Conservation (phyloP, 2,888 invertebrate species). For the Nysson spinosus region DNA sequence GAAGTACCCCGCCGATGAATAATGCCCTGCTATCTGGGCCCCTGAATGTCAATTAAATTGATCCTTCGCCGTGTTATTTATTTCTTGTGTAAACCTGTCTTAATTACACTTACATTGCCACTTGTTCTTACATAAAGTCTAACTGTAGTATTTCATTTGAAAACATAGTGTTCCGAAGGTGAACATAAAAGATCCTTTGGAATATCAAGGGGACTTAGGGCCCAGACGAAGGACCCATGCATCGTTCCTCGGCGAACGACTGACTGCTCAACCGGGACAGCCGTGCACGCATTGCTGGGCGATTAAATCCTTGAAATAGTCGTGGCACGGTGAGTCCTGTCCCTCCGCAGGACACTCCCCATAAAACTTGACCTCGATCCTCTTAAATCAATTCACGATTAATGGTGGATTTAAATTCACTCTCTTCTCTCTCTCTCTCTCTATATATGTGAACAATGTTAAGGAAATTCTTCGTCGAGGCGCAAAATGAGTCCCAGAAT, state of each 20-base stretch:
- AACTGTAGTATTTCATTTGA: not conserved
- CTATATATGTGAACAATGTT: too few relatives aligned
- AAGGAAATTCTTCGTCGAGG: not conserved
- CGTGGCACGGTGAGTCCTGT: constrained; percentile 22
- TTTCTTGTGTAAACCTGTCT: constrained; percentile 1
- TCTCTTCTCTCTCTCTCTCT: too few relatives aligned
- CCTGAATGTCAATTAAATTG: not conserved
- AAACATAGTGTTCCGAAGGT: not conserved
- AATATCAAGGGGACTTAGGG: constrained; percentile 16
- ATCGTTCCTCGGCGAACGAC: constrained; percentile 45
- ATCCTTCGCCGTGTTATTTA: not conserved
- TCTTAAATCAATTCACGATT: not conserved
- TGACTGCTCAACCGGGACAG: constrained; percentile 64
- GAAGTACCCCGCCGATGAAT: constrained; percentile 18
- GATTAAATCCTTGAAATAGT: constrained; percentile 62
- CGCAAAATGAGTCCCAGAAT: not conserved
- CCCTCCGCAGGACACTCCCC: constrained; percentile 20
- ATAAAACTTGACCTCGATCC: constrained; percentile 12
- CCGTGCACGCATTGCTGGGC: constrained; percentile 68
- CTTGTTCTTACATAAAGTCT: not conserved
- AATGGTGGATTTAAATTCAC: too few relatives aligned
- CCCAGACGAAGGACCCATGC: constrained; percentile 19
- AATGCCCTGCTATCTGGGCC: constrained; percentile 10
- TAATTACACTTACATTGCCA: too few relatives aligned
- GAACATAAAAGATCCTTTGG: constrained; percentile 7